Evolutionary conservation across 1,140 invertebrate genomes (phyloP).

Genomic region (Pissodes strobi): DNA sequence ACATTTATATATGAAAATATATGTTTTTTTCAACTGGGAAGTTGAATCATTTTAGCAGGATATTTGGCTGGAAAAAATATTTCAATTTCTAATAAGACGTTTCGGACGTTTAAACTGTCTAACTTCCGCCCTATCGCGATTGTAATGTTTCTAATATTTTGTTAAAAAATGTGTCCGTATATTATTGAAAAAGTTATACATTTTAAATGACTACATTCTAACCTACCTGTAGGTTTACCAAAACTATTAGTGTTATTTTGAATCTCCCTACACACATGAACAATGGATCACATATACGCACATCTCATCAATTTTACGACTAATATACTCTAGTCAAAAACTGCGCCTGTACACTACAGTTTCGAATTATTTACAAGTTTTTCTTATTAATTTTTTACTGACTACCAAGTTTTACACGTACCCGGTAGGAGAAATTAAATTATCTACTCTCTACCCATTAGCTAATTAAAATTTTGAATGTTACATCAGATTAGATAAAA

Average conservation of each 20-base stretch:
- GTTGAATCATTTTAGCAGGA: too few relatives aligned
- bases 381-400: not conserved
- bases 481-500: not conserved
- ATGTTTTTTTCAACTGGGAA: too few relatives aligned
- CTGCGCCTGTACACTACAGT: slow-evolving; percentile 21
- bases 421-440: not conserved
- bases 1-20: too few relatives aligned
- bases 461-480: not conserved
- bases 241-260: not conserved
- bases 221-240: not conserved
- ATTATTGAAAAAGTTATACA: too few relatives aligned
- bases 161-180: too few relatives aligned
- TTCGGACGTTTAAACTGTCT: too few relatives aligned
- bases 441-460: not conserved
- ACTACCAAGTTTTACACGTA: not conserved
- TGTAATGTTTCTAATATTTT: too few relatives aligned
- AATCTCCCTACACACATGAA: not conserved
- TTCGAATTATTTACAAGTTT: slow-evolving; percentile 1
- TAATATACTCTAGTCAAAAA: slow-evolving; percentile 8
- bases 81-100: too few relatives aligned
- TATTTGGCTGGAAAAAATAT: too few relatives aligned
- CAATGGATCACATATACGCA: slow-evolving; percentile 23
- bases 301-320: not conserved
- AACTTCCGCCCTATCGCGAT: too few relatives aligned
- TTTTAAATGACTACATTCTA: too few relatives aligned